Conservation (phyloP, 2,797 vertebrate species). For the Chelmon rostratus region DNA sequence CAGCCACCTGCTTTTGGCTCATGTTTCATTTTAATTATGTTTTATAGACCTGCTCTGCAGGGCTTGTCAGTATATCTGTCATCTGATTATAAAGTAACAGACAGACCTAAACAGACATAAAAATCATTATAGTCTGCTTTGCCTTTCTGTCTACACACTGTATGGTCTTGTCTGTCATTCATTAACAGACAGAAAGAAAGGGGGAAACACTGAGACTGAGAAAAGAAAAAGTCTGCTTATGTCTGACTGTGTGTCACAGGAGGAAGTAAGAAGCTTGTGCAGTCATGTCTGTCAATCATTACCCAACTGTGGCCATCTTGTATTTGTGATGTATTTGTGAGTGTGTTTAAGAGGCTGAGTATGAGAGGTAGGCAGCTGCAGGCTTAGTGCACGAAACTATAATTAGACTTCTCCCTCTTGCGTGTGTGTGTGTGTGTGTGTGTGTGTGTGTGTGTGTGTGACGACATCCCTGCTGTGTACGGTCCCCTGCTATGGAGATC, state of each 20-base stretch:
- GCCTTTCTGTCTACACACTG: slow-evolving; percentile 35
- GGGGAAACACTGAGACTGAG: slow-evolving; percentile 39
- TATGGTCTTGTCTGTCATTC: slow-evolving; percentile 54
- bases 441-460: slow-evolving; percentile 55
- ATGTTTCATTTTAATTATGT: not conserved
- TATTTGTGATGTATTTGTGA: slow-evolving; percentile 56
- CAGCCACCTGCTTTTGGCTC: not conserved
- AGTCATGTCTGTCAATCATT: slow-evolving; percentile 79
- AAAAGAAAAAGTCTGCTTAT: slow-evolving; percentile 29
- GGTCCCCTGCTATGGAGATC: slow-evolving; percentile 78
- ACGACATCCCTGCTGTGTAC: slow-evolving; percentile 66
- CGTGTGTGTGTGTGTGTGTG: slow-evolving; percentile 44
- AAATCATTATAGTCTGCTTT: slow-evolving; percentile 44
- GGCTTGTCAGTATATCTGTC: slow-evolving; percentile 5
- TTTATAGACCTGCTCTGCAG: slow-evolving; percentile 1
- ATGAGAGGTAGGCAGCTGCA: slow-evolving; percentile 78
- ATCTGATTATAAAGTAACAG: slow-evolving; percentile 18
- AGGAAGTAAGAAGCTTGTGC: slow-evolving; percentile 55
- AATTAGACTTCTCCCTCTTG: slow-evolving; percentile 76
- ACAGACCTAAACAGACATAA: slow-evolving; percentile 30
- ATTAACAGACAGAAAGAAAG: slow-evolving; percentile 48
- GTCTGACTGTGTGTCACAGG: slow-evolving; percentile 62
- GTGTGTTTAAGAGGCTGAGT: slow-evolving; percentile 60
- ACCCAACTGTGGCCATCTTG: slow-evolving; percentile 57
- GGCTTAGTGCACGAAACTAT: slow-evolving; percentile 74